Evolutionary conservation across 2,113 vertebrate genomes (phyloP), one percentile per base, ranked within the genome.

Genomic region (Neogale vison): DNA sequence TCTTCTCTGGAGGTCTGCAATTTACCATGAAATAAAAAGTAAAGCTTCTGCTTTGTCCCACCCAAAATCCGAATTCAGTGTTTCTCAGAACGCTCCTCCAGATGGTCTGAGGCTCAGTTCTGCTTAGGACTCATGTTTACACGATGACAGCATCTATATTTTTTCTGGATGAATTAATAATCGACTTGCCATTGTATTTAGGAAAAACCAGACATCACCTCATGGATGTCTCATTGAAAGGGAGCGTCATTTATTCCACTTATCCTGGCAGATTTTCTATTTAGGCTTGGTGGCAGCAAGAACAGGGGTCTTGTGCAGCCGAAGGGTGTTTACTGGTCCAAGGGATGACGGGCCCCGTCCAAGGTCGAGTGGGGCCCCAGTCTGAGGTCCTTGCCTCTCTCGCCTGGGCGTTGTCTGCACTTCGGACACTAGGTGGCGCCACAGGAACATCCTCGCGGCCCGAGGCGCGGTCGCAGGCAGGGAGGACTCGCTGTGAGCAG

Each of bases 361-460:
- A 47, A 65, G 20, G 59, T 79, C 11, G 0, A 57, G 0, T 6
- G 34, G 34, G 57, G 8, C 57, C 80, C 21, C 52, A 76, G 36
- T 7, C n/a, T 9, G 20, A 29, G 34, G 87, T 88, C 52, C 52
- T 15, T 18, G 47, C 55, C 4, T n/a, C 59, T 34, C 34, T 65
- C 7, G 39, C 82, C 80, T 7, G 77, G 15, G 61, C 52, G 71
- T 80, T 57, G 84, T 96, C 82, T 94, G 74, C 18, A 4, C 42
- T 71, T 65, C 4, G 36, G 95, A 93, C 98, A 92, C 98, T 96
- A 98, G 98, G 97, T 98, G 98, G 98, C 96, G 89, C 97, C 97
- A 93, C 88, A 98, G 98, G 98, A 91, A 93, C 97, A 97, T 69
- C 83, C 85, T 93, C 55, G 42, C 14, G 13, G 88, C 39, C 18